Base-by-base conservation (phyloP, 2,888 invertebrate genomes). In the Dendrolimus pini region DNA sequence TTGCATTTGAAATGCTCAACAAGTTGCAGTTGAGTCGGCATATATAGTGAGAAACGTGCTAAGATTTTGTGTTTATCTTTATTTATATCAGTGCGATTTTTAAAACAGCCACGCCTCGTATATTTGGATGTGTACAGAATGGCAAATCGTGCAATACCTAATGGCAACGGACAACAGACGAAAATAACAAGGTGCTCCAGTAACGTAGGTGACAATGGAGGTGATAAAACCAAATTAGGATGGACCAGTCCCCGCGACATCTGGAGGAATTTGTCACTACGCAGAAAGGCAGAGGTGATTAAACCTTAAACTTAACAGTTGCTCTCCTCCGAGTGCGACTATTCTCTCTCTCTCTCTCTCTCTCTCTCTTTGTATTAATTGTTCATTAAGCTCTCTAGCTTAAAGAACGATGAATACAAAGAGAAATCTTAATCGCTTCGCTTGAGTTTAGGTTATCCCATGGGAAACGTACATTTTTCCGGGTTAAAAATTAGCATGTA, bases 201-300 rank as follows among this genome's bases (percentile, higher is more conserved):
- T 69, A 88, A 81, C 68, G 90, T 89, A 59, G 83, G 82, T 62
- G 89, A 89, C 69, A 78, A 77, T 70, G 80, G 69, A 57, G 66
- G 74, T 66, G 89, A 89, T 75, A 90, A 87, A 78, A 65, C 82
- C 63, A 90, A 89, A 78, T 80, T 82, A 65, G 89, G 86, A 66
- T 90, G 90, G 90, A 85, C 82, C 30, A 89, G 89, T 76, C 90
- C 90, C 54, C 80, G 90, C 54, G 90, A 90, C 63, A 86, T 90
- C 72, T 90, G 90, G 90, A 82, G 90, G 66, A 90, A 90, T 65
- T 80, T 90, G 63, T 90, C 90, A 52, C 68, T 90, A 64, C 82
- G 90, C 60, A 83, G 89, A 69, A 90, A 89, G 71, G 84, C 83
- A 9, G 89, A 90, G 90, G 90, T 90, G 75, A 81, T 66, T 69